These are phyloP conservation scores for Stichodactyla helianthus DNA, from an alignment of 64 coral and sea anemone genomes.

Conservation along the genomic window DNA sequence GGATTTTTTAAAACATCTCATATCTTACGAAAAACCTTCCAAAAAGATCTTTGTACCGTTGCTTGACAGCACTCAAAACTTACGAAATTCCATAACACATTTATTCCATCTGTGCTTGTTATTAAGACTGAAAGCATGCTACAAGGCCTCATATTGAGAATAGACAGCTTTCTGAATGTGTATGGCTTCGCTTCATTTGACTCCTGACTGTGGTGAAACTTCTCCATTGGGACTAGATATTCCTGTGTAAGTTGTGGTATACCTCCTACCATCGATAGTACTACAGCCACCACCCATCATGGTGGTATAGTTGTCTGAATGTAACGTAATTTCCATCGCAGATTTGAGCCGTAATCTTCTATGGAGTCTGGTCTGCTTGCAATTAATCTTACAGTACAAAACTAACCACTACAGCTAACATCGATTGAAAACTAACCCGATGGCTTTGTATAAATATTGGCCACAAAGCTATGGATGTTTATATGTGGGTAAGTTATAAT, in stretches of 20 bases:
- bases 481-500: slow-evolving; percentile 30
- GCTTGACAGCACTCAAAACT: not conserved
- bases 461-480: slow-evolving; percentile 33
- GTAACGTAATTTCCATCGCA: not conserved
- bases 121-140: not conserved
- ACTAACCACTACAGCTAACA: not conserved
- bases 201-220: not conserved
- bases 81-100: not conserved
- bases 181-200: not conserved
- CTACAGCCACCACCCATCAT: not conserved
- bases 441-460: slow-evolving; percentile 22
- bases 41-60: not conserved
- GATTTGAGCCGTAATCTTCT: not conserved
- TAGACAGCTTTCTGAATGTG: not conserved
- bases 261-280: too few species aligned
- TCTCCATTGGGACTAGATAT: not conserved
- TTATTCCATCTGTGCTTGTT: not conserved
- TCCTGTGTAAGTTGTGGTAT: too few species aligned
- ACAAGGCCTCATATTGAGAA: not conserved
- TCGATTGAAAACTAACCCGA: not conserved
- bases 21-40: not conserved
- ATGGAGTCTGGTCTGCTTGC: not conserved
- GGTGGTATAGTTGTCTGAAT: not conserved
- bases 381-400: not conserved
- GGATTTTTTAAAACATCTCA: not conserved